Evolutionary conservation across 2,888 invertebrate species (phyloP).

Genomic region (Trachelus iudaicus): DNA sequence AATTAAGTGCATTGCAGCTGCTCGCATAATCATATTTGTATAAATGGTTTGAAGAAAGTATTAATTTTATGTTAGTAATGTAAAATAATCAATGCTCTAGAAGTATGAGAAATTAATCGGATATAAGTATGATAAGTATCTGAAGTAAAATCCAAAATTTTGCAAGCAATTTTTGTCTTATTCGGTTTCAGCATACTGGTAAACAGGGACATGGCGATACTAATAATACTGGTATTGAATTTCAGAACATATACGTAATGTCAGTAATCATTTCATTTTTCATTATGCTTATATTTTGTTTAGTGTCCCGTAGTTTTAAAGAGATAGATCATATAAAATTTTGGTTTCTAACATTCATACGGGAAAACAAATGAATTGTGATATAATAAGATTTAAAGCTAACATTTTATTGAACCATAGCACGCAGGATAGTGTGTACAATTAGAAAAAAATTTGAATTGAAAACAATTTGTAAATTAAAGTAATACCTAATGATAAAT

Average conservation of each 20-base stretch:
- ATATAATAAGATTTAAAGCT: background rate
- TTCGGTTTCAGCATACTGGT: too few species aligned
- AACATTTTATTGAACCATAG: background rate
- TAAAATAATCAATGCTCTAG: background rate
- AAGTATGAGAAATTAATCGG: background rate
- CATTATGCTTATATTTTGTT: background rate
- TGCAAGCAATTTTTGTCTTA: too few species aligned
- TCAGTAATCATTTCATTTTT: background rate
- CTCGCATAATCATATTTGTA: background rate
- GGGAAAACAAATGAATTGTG: background rate
- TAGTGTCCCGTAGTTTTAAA: background rate
- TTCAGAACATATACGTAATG: background rate
- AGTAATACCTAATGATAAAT: background rate
- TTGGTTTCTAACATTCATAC: background rate
- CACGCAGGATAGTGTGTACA: background rate
- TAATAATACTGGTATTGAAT: too few species aligned
- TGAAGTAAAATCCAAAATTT: too few species aligned
- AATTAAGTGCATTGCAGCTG: background rate
- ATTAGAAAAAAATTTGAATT: too few species aligned
- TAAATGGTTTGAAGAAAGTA: background rate
- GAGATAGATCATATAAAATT: background rate
- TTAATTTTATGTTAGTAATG: background rate
- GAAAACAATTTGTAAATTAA: background rate
- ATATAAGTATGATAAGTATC: background rate
- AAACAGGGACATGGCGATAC: too few species aligned